Conservation (phyloP, 2,888 invertebrate species). For the Drosophila birchii region DNA sequence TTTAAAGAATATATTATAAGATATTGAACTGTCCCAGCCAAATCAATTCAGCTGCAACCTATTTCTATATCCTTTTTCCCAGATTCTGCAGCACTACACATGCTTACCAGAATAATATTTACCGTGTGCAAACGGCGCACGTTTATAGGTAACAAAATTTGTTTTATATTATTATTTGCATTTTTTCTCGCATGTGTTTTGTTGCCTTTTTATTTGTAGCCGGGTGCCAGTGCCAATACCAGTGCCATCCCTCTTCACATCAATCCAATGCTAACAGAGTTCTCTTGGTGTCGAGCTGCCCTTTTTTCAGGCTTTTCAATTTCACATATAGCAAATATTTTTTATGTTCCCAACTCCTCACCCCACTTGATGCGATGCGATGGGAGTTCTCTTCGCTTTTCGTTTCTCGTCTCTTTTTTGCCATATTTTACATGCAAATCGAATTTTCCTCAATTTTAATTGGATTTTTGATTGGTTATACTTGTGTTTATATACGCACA, state of each 20-base stretch:
- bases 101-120: constrained; percentile 60
- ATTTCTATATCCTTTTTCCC: neutral
- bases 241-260: constrained; percentile 39
- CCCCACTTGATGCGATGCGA: constrained; percentile 6
- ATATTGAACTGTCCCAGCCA: neutral
- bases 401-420: constrained; percentile 48
- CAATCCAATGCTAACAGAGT: constrained; percentile 52
- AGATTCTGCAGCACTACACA: neutral
- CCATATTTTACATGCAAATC: constrained; percentile 84
- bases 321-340: constrained; percentile 77
- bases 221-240: constrained; percentile 3
- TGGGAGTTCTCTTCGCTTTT: constrained; percentile 22
- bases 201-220: constrained; percentile 28
- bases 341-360: constrained; percentile 61
- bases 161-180: constrained; percentile 66
- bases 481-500: constrained; percentile 79
- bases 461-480: constrained; percentile 84
- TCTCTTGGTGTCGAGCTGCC: constrained; percentile 63
- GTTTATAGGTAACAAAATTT: constrained; percentile 73
- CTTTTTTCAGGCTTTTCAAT: constrained; percentile 79
- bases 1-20: neutral
- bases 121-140: constrained; percentile 70
- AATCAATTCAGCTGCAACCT: constrained; percentile 24
- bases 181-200: constrained; percentile 23
- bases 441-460: constrained; percentile 84